Evolutionary conservation across 2,113 vertebrate species (phyloP), one percentile per base, ranked within the genome.

Genomic region (Malaclemys terrapin): DNA sequence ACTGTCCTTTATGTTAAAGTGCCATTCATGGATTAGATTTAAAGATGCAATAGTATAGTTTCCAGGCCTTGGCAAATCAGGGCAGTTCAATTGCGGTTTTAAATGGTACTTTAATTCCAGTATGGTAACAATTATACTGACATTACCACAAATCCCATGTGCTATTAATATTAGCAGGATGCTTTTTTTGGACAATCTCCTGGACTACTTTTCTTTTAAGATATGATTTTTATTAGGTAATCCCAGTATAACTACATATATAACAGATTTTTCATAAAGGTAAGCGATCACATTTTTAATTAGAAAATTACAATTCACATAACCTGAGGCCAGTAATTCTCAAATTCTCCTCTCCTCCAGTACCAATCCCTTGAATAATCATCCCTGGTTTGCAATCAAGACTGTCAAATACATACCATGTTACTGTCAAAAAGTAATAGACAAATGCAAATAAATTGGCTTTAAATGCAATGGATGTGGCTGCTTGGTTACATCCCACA

Each of bases 51-150:
- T 80, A 82, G 45, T 87, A 84, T 69, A 89, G 5, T 42, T 78
- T 93, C 10, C 7, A 87, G 31, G 72, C 75, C 13, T 62, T 89
- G 11, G 4, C 42, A 6, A 13, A 35, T 76, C 69, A 31, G 38
- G 8, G 20, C 89, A 94, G 3, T 62, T 87, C 38, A 93, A 13
- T 83, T 92, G 27, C 50, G 96, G 75, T 88, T 9, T 9, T 92
- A 31, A 94, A 88, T 88, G 80, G 83, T 25, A 50, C 42, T 96
- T 92, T 87, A 7, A 42, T 91, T 95, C 38, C 81, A 59, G 86
- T 4, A 62, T 84, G 84, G 87, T 89, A 84, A 5, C 9, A 80
- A 90, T 91, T 93, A 83, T 87, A 57, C 45, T 35, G 75, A 86
- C 1, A 10, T 75, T 92, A 1, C 49, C 47, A 12, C 3, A 42